A percentile compares a stretch with the other conserved stretches of the same genome.
These are phyloP conservation scores for Hyposoter dolosus DNA, from an alignment of 2,888 invertebrate genomes.

Conservation along the genomic window DNA sequence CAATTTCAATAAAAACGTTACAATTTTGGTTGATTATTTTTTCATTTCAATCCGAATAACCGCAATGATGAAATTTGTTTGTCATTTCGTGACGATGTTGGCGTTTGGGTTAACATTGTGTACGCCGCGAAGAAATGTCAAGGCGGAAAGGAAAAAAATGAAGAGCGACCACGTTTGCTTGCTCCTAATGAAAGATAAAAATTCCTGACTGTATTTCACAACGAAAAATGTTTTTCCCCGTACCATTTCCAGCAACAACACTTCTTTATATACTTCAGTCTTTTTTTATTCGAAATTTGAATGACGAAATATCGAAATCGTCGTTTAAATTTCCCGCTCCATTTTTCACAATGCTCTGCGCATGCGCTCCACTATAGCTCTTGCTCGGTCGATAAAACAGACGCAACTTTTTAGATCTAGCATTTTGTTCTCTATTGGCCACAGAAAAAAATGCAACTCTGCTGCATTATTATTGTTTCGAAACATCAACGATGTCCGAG, in stretches of 20 bases:
- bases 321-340: neutral
- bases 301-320: neutral
- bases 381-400: neutral
- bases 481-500: no score
- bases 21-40: neutral
- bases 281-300: neutral
- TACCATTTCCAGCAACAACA: neutral
- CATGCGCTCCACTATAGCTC: neutral
- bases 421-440: no score
- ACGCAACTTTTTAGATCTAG: neutral
- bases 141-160: neutral
- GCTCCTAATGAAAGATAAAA: neutral
- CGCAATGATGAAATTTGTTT: conserved; percentile 9
- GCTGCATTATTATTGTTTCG: no score
- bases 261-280: neutral
- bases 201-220: neutral
- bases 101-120: neutral
- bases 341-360: neutral
- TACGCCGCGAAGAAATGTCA: neutral
- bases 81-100: conserved; percentile 12
- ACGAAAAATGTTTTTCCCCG: neutral
- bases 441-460: no score
- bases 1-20: neutral
- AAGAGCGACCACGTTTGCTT: neutral
- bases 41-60: neutral